Evolutionary conservation across 2,113 vertebrate species (phyloP), one percentile per base, ranked within the genome.

Genomic region (Nothobranchius furzeri): DNA sequence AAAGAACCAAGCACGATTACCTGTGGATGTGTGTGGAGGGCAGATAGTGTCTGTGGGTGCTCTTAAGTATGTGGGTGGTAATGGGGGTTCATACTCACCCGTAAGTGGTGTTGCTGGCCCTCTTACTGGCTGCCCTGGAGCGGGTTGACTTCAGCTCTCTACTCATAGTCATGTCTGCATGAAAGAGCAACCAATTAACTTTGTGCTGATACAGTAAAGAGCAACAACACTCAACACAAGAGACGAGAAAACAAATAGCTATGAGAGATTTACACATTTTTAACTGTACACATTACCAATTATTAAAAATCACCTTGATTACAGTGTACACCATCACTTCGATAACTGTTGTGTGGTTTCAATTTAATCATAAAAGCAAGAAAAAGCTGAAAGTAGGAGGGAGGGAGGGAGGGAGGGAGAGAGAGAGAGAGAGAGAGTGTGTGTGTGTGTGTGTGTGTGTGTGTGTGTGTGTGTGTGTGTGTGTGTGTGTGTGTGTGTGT

Each of bases 81-180:
- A 9, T 12, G 2, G 2, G 24, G 37, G 59, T 15, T 65, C 24
- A 7, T 68, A 90, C 92, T 92, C 79, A 93, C 93, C 91, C 90
- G 3, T 93, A 91, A 81, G 84, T 68, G 64, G 85, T 82, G 67
- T 83, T 90, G 89, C 87, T 88, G 69, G 90, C 75, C 83, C 93
- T 90, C 89, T 93, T 93, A 59, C 74, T 87, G 17, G 86, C 82
- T 66, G 86, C 87, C 89, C 89, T 92, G 73, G 90, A 88, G 68
- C 91, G 91, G 74, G 87, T 86, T 60, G 91, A 89, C 84, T 92
- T 93, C 82, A 93, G 76, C 72, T 93, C 92, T 83, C 92, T 92
- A 81, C 89, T 92, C 92, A 93, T 92, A 86, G 82, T 93, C 85
- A 85, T 90, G 82, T 92, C 93, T 86, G 86, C 70, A 82, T 42